These are phyloP conservation scores for Brachyalestes nurse DNA, from an alignment of 2,797 vertebrate species.

Conservation along the genomic window DNA sequence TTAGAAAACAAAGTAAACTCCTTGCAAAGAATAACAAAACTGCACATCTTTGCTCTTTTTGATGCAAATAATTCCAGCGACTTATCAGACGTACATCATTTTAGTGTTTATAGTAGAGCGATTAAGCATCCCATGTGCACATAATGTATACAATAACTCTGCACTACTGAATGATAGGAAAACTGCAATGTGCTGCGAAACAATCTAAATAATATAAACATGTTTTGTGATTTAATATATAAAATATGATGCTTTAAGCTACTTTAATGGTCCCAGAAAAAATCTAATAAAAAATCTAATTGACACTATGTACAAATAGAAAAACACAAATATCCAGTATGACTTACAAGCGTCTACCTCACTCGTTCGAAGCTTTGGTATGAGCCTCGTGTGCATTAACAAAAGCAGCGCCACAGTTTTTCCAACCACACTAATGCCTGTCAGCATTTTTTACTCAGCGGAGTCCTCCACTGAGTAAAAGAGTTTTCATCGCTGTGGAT, in stretches of 20 bases:
- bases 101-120: no score
- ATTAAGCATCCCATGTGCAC: not conserved
- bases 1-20: not conserved
- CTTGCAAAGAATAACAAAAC: not conserved
- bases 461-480: conserved; percentile 42
- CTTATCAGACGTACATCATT: no score
- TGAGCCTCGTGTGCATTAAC: not conserved
- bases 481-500: conserved; percentile 55
- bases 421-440: conserved; percentile 64
- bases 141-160: not conserved
- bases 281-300: not conserved
- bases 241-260: not conserved
- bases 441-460: conserved; percentile 45
- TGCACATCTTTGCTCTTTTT: not conserved
- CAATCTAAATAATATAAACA: no score
- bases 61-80: not conserved
- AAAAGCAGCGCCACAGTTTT: conserved; percentile 20
- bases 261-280: not conserved
- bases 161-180: not conserved
- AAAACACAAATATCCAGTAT: conserved; percentile 1
- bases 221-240: no score
- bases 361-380: not conserved
- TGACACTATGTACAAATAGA: not conserved
- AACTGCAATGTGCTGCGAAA: not conserved
- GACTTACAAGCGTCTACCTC: not conserved